These are phyloP conservation scores for Polydrusus tereticollis DNA, from an alignment of 2,888 invertebrate species.

Conservation along the genomic window DNA sequence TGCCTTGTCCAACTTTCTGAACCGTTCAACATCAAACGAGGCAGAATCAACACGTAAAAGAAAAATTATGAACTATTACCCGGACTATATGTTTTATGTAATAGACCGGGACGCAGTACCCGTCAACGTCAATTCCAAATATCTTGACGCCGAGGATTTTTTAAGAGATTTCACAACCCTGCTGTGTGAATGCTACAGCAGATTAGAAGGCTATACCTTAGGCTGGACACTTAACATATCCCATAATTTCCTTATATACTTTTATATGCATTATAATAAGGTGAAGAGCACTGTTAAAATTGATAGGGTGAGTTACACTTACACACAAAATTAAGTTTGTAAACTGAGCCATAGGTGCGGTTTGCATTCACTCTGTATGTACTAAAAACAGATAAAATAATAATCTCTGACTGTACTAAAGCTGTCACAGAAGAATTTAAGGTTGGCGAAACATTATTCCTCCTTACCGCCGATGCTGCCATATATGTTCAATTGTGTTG, in stretches of 20 bases:
- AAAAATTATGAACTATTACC: slow-evolving; percentile 24
- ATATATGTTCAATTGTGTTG: no score
- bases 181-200: no score
- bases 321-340: no score
- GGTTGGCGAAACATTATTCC: no score
- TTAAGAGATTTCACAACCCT: background rate
- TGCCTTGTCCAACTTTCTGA: background rate
- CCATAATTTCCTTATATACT: background rate
- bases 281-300: background rate
- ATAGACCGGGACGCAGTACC: slow-evolving; percentile 37
- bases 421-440: no score
- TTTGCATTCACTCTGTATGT: no score
- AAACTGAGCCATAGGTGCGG: no score
- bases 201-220: background rate
- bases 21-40: background rate
- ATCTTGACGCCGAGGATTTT: background rate
- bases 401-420: no score
- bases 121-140: background rate
- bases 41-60: background rate
- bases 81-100: slow-evolving; percentile 47
- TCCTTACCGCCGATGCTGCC: no score
- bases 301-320: background rate
- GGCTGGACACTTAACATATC: background rate
- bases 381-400: no score
- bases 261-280: background rate